phyloP scores from a whole-genome alignment of 2,113 vertebrate genomes.

The Daboia siamensis region DNA sequence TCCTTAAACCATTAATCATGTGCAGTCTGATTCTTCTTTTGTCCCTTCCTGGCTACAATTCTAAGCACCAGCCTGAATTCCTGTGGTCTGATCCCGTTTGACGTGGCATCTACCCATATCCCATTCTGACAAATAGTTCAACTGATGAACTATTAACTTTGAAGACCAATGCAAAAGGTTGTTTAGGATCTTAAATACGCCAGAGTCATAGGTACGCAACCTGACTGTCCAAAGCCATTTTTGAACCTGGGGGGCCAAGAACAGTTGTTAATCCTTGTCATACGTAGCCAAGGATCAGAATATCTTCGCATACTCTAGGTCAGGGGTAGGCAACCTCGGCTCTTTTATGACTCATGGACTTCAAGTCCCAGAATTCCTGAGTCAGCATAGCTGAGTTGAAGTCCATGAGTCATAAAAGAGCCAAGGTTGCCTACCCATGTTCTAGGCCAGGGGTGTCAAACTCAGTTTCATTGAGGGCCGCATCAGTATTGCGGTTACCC shows the following conservation, averaged over 20 bases:
- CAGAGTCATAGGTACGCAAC: not conserved
- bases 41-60: slow-evolving; percentile 19
- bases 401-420: too few species aligned
- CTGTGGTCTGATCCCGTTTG: not conserved
- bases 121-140: too few species aligned
- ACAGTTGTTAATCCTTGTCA: not conserved
- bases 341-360: too few species aligned
- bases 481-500: too few species aligned
- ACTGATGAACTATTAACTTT: not conserved
- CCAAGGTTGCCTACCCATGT: too few species aligned
- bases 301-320: not conserved
- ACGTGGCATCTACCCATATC: not conserved
- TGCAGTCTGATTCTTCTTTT: not conserved
- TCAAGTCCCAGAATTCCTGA: too few species aligned
- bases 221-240: not conserved
- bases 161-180: not conserved
- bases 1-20: slow-evolving; percentile 32
- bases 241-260: not conserved
- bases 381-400: too few species aligned
- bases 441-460: too few species aligned
- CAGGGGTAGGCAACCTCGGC: too few species aligned
- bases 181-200: not conserved
- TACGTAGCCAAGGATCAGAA: not conserved
- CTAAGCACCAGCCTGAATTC: slow-evolving; percentile 25
- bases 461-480: too few species aligned